Percentiles rank a stretch among this genome's conserved stretches.
Evolutionary conservation across 2,797 vertebrate genomes (phyloP).

Genomic region (Coilia nasus): DNA sequence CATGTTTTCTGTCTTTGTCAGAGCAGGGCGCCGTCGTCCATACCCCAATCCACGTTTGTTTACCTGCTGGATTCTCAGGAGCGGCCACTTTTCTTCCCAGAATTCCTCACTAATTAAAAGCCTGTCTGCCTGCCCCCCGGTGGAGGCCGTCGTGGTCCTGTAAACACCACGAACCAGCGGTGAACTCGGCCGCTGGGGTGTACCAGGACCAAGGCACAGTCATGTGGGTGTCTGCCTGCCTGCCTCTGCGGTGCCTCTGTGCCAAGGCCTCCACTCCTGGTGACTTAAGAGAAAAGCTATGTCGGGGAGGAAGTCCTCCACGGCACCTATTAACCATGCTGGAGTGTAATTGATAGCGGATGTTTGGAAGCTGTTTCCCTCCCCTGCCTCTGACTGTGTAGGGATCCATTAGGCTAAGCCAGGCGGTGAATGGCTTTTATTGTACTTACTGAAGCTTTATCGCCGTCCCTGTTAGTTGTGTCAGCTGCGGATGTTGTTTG

Average conservation of each 20-base stretch:
- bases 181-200: neutral
- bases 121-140: neutral
- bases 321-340: conserved; percentile 39
- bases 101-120: conserved; percentile 7
- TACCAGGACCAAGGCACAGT: neutral
- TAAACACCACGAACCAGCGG: neutral
- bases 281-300: conserved; percentile 37
- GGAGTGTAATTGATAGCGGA: conserved; percentile 55
- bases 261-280: conserved; percentile 21
- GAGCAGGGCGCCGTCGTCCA: neutral
- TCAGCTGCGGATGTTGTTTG: neutral
- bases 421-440: neutral
- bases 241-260: neutral
- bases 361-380: conserved; percentile 47
- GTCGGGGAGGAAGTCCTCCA: conserved; percentile 50
- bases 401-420: neutral
- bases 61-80: conserved; percentile 3
- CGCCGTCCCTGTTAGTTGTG: neutral
- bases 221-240: neutral
- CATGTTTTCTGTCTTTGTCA: neutral
- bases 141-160: conserved; percentile 3
- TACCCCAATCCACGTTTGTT: neutral
- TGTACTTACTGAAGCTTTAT: neutral
- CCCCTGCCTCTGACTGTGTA: neutral
- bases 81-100: neutral